A percentile compares a stretch with the other conserved stretches of the same genome.
phyloP scores from a whole-genome alignment of 2,888 invertebrate species.

The Ypsolopha scabrella region DNA sequence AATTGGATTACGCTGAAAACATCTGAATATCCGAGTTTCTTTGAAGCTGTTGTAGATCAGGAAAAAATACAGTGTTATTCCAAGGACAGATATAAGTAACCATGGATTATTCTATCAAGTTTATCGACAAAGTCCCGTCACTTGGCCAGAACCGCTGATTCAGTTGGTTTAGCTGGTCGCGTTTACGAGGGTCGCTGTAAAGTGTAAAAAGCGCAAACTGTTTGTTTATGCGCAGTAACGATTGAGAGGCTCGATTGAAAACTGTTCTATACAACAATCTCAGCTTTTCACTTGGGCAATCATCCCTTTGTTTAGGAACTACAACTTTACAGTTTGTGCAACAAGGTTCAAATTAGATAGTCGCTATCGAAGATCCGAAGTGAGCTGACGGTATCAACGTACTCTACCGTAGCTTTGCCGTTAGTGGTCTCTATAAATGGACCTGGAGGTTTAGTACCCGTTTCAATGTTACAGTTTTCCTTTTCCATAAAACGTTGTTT shows the following conservation, averaged over 20 bases:
- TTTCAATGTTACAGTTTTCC: neutral
- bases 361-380: neutral
- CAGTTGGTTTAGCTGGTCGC: slow-evolving; percentile 48
- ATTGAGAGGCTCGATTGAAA: slow-evolving; percentile 29
- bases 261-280: slow-evolving; percentile 6
- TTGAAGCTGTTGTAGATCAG: too few relatives aligned
- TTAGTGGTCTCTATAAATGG: neutral
- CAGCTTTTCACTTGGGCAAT: neutral
- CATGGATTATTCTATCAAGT: too few relatives aligned
- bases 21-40: too few relatives aligned
- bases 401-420: neutral
- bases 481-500: slow-evolving; percentile 1
- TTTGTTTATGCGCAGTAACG: slow-evolving; percentile 57
- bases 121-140: neutral
- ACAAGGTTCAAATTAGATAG: too few relatives aligned
- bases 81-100: too few relatives aligned
- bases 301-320: too few relatives aligned
- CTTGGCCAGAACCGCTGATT: slow-evolving; percentile 47
- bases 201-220: slow-evolving; percentile 62
- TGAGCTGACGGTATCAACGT: neutral
- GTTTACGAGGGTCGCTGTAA: slow-evolving; percentile 63
- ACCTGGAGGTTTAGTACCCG: neutral
- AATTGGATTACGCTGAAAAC: too few relatives aligned
- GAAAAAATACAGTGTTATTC: too few relatives aligned
- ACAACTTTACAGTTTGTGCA: too few relatives aligned